Conservation (phyloP, 2,797 vertebrate genomes). For the Coregonus ussuriensis region DNA sequence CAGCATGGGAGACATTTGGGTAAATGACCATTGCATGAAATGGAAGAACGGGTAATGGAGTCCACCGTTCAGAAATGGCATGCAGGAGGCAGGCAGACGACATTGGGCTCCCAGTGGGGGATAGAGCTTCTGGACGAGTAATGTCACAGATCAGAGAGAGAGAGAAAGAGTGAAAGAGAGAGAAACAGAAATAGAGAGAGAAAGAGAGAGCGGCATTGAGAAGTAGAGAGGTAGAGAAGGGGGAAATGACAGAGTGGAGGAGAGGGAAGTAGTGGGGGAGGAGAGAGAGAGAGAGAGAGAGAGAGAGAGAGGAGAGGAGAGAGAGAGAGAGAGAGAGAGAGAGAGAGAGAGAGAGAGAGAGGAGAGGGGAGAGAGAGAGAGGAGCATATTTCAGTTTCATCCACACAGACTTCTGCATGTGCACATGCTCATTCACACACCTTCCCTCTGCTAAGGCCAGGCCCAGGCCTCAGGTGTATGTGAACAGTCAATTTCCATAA, state of each 20-base stretch:
- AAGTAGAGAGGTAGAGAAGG: neutral
- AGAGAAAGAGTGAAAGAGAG: neutral
- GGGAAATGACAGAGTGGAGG: neutral
- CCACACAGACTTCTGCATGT: slow-evolving; percentile 1
- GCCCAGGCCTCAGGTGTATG: neutral
- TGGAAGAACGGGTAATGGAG: neutral
- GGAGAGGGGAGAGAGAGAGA: neutral
- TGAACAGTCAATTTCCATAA: neutral
- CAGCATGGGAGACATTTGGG: neutral
- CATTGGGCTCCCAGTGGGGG: neutral
- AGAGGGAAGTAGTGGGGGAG: slow-evolving; percentile 24
- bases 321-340: neutral
- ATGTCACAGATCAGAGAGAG: slow-evolving; percentile 1
- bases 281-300: neutral
- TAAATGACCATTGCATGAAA: neutral
- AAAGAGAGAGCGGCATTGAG: no score
- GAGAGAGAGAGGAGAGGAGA: neutral
- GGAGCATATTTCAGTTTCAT: slow-evolving; percentile 7
- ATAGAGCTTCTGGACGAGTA: neutral
- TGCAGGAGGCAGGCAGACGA: neutral
- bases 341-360: neutral
- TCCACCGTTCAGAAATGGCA: neutral
- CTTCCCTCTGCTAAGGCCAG: neutral
- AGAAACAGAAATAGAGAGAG: neutral
- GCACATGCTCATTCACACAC: neutral